A percentile compares a stretch with the other conserved stretches of the same genome.
Conservation (phyloP, 2,888 invertebrate species). For the Cerastis leucographa region DNA sequence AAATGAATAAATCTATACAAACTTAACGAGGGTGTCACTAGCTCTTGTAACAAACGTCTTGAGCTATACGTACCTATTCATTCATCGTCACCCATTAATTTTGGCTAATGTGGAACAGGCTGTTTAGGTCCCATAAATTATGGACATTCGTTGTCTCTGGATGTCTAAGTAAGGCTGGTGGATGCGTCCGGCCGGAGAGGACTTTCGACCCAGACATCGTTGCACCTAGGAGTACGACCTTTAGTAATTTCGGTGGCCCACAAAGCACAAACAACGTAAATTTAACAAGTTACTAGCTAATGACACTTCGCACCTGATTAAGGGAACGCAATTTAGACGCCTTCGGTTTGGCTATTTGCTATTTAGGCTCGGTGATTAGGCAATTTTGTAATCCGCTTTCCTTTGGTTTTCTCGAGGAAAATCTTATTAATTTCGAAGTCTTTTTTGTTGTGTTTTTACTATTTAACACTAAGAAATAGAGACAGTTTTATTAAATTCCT, state of each 20-base stretch:
- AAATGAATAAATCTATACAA: slow-evolving; percentile 29
- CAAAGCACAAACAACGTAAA: slow-evolving; percentile 42
- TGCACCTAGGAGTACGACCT: slow-evolving; percentile 40
- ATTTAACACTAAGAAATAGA: background rate
- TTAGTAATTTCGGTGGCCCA: slow-evolving; percentile 28
- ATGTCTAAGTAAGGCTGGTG: slow-evolving; percentile 18
- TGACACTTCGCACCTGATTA: slow-evolving; percentile 48
- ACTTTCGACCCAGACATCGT: slow-evolving; percentile 53
- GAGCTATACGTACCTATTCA: slow-evolving; percentile 29
- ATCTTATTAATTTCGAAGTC: slow-evolving; percentile 35
- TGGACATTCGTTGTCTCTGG: slow-evolving; percentile 21
- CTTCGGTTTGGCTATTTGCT: slow-evolving; percentile 42
- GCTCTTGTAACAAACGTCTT: slow-evolving; percentile 38
- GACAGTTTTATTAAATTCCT: slow-evolving; percentile 8
- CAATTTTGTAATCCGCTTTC: slow-evolving; percentile 39
- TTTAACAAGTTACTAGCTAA: slow-evolving; percentile 45
- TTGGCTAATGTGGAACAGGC: slow-evolving; percentile 30
- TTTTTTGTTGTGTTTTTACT: background rate
- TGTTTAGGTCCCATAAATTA: slow-evolving; percentile 46
- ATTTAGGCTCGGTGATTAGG: slow-evolving; percentile 24
- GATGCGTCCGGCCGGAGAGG: slow-evolving; percentile 13
- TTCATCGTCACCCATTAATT: slow-evolving; percentile 55
- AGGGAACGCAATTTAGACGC: slow-evolving; percentile 34
- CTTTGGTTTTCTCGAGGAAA: slow-evolving; percentile 19
- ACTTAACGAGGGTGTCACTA: slow-evolving; percentile 28